phyloP scores from a whole-genome alignment of 2,888 invertebrate genomes.

The Acrobasis consociella region DNA sequence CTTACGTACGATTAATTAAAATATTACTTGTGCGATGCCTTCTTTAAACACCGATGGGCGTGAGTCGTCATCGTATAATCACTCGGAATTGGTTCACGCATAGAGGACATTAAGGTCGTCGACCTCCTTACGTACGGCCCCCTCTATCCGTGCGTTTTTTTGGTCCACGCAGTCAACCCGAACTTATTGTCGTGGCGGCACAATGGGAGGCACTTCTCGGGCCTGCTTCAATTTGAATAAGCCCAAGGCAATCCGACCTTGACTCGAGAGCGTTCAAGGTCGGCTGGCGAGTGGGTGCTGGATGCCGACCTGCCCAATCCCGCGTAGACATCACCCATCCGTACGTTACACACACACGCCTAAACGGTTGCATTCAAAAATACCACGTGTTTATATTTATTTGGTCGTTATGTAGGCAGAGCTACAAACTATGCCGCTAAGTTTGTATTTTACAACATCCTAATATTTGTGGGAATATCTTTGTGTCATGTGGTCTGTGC shows the following conservation, averaged over 20 bases:
- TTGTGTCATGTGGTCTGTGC: too few species aligned
- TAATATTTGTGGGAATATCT: too few species aligned
- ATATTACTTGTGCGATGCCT: too few species aligned
- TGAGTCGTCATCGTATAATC: constrained; percentile 47
- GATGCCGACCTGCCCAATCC: constrained; percentile 18
- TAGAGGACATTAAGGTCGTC: constrained; percentile 63
- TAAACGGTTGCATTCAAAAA: constrained; percentile 39
- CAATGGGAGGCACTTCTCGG: constrained; percentile 61
- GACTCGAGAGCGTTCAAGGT: constrained; percentile 68
- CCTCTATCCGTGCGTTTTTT: constrained; percentile 54
- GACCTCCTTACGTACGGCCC: constrained; percentile 62
- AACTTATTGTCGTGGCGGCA: constrained; percentile 64
- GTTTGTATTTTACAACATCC: background rate
- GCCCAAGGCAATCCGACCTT: constrained; percentile 62
- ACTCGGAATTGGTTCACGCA: constrained; percentile 69
- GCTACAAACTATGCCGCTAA: background rate
- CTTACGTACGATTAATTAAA: too few species aligned
- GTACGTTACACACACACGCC: constrained; percentile 40
- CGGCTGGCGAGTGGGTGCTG: constrained; percentile 43
- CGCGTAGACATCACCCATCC: constrained; percentile 35
- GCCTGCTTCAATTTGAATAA: constrained; percentile 51
- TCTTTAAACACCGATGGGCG: constrained; percentile 9
- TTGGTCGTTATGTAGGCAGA: too few species aligned
- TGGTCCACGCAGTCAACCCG: constrained; percentile 62
- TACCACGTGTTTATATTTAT: constrained; percentile 35